Percentiles rank a stretch among this genome's conserved stretches.
Conservation (phyloP, 1,140 invertebrate species). For the Riptortus pedestris region DNA sequence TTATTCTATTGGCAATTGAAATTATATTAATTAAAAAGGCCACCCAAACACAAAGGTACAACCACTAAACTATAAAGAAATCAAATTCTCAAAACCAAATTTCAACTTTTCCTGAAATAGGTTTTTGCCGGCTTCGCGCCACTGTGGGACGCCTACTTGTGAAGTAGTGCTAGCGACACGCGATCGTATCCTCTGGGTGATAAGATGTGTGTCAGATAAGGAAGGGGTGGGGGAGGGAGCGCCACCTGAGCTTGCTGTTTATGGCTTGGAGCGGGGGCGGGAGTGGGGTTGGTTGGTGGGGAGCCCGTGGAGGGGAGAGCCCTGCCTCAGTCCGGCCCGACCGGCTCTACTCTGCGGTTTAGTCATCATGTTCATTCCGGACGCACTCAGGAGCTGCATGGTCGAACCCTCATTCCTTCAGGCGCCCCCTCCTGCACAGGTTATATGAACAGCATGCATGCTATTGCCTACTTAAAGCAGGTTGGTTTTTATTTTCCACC, state of each 20-base stretch:
- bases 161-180: no score
- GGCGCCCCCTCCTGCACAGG: conserved; percentile 69
- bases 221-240: neutral
- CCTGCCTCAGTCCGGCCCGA: conserved; percentile 4
- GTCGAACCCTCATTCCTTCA: conserved; percentile 71
- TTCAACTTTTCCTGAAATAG: no score
- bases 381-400: conserved; percentile 68
- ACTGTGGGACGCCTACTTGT: no score
- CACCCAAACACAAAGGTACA: no score
- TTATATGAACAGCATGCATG: conserved; percentile 35
- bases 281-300: neutral
- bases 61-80: no score
- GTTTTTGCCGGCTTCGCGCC: no score
- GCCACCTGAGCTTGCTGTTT: neutral
- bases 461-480: conserved; percentile 28
- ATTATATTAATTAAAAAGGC: no score
- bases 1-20: no score
- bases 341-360: conserved; percentile 1
- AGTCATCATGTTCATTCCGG: conserved; percentile 59
- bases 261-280: neutral
- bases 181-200: no score
- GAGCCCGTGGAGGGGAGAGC: neutral
- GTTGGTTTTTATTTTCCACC: conserved; percentile 23
- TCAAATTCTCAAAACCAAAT: no score
- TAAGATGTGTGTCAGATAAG: no score